A percentile compares a stretch with the other conserved stretches of the same genome.
phyloP scores from a whole-genome alignment of 2,113 vertebrate species.

The Podarcis raffonei region DNA sequence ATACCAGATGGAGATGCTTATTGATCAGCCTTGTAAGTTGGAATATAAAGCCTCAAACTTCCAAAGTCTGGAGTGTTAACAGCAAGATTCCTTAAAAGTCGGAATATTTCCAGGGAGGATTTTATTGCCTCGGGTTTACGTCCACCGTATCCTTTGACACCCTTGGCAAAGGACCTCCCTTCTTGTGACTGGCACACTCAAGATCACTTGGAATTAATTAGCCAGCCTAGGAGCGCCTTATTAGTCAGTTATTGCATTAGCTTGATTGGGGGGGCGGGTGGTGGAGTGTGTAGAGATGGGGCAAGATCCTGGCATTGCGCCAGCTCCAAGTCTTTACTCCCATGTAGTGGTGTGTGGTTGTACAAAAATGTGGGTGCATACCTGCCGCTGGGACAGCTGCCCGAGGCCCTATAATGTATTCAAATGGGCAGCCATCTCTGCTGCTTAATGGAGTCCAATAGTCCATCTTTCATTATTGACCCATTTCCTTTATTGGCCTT shows the following conservation, averaged over 20 bases:
- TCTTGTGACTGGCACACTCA: background rate
- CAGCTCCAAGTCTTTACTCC: background rate
- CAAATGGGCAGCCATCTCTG: slow-evolving; percentile 36
- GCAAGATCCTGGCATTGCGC: no score
- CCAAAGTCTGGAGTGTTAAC: background rate
- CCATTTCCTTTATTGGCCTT: slow-evolving; percentile 55
- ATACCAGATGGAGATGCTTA: no score
- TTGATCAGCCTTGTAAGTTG: no score
- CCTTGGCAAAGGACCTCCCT: no score
- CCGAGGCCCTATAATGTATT: slow-evolving; percentile 20
- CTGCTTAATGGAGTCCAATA: slow-evolving; percentile 41
- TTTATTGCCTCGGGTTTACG: background rate
- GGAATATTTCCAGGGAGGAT: background rate
- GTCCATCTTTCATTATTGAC: slow-evolving; percentile 60
- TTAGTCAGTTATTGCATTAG: background rate
- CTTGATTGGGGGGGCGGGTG: background rate
- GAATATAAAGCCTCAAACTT: background rate
- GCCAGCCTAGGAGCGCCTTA: background rate
- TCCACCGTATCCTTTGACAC: background rate
- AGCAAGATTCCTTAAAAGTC: background rate
- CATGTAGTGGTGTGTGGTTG: no score
- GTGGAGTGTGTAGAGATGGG: background rate
- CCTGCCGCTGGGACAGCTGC: no score
- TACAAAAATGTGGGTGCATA: no score
- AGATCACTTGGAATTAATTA: background rate